Percentiles rank a stretch among this genome's conserved stretches.
phyloP scores from a whole-genome alignment of 2,113 vertebrate species.

The Blennius ocellaris region DNA sequence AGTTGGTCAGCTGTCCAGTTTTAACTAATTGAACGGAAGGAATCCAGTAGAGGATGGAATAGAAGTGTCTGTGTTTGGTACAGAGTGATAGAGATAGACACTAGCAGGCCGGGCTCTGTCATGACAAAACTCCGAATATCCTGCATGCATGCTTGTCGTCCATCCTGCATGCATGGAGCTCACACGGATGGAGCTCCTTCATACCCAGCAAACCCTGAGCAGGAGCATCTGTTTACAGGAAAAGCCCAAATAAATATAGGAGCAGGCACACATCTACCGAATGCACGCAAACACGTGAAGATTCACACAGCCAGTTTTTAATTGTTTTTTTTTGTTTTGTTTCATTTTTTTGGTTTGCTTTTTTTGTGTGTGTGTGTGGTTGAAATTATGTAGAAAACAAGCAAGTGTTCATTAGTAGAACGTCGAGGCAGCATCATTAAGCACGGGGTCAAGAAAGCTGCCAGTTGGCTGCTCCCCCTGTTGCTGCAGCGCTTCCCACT shows the following conservation, averaged over 20 bases:
- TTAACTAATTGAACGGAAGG: slow-evolving; percentile 63
- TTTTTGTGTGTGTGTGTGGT: slow-evolving; percentile 19
- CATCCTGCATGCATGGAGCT: not conserved
- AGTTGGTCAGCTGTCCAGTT: slow-evolving; percentile 49
- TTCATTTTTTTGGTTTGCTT: no score
- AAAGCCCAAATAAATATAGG: not conserved
- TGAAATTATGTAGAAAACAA: slow-evolving; percentile 43
- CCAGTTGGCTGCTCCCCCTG: slow-evolving; percentile 49
- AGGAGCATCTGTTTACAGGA: slow-evolving; percentile 22
- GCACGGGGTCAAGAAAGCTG: slow-evolving; percentile 53
- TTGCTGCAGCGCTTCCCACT: slow-evolving; percentile 27
- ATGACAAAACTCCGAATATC: slow-evolving; percentile 11
- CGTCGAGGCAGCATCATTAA: slow-evolving; percentile 62
- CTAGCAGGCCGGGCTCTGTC: slow-evolving; percentile 21
- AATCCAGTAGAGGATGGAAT: slow-evolving; percentile 49
- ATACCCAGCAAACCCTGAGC: not conserved
- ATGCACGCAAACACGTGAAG: slow-evolving; percentile 3
- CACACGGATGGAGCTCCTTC: not conserved
- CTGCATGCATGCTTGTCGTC: slow-evolving; percentile 1
- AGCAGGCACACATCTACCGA: not conserved
- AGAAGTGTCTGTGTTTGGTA: slow-evolving; percentile 52
- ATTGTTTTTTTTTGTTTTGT: not conserved
- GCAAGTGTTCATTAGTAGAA: slow-evolving; percentile 54
- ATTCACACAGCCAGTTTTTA: slow-evolving; percentile 4
- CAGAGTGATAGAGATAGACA: slow-evolving; percentile 37